Evolutionary conservation across 1,140 invertebrate species (phyloP), one percentile per base, ranked within the genome.

Genomic region (Euura saliciscinereae): DNA sequence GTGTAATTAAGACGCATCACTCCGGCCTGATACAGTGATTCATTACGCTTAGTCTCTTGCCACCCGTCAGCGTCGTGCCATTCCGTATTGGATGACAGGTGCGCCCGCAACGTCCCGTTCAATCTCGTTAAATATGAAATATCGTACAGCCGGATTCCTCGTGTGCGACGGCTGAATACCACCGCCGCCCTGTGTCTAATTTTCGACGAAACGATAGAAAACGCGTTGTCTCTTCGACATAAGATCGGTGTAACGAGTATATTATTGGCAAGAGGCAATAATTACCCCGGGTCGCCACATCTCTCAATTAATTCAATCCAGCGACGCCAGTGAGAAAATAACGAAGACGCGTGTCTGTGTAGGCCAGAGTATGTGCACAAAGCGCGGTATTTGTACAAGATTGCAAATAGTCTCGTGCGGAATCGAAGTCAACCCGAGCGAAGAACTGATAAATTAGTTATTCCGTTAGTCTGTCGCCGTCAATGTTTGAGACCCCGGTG

Each of bases 381-480:
- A 28, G 71, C 77, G 78, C 75, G 77, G 75, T 83, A 78, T 86
- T 86, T 86, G 76, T 82, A 84, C 80, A 79, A 81, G 80, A 82
- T 79, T 74, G 82, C 81, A 85, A 84, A 86, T 84, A 84, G 79
- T 81, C 81, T 80, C 77, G 71, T 75, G 69, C 68, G 79, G 75
- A 81, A 86, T 86, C 84, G 84, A 82, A 84, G 80, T 76, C 80
- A 84, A 86, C 81, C 84, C 82, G 85, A 86, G 80, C 85, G 85
- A 87, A 86, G 84, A 87, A 86, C 86, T 86, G 85, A 86, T 86
- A 87, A 86, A 87, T 87, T 87, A 86, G 85, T 85, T 86, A 87
- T 87, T 87, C 86, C 83, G 82, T 87, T 78, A 86, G 85, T 75
- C 78, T 78, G 74, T 75, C 75, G 76, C 72, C 51, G 51, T 59